phyloP scores from a whole-genome alignment of 2,888 invertebrate species.

The Diarsia dahlii region DNA sequence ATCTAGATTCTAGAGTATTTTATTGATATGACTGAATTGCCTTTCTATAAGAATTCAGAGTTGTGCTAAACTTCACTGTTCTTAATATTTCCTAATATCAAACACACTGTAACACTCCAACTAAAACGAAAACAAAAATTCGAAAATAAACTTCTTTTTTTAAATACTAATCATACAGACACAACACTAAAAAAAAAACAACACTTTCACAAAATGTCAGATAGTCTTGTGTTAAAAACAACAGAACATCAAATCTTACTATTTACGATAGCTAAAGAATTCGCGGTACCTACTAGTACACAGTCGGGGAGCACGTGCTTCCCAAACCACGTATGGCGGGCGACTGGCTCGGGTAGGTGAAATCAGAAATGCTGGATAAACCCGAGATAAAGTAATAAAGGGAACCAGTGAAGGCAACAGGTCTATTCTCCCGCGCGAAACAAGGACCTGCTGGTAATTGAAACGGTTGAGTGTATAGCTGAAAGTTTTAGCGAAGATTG shows the following conservation, averaged over 20 bases:
- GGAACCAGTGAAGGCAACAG: conserved; percentile 72
- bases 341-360: conserved; percentile 30
- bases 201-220: background rate
- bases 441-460: conserved; percentile 27
- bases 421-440: conserved; percentile 64
- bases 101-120: background rate
- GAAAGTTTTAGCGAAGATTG: conserved; percentile 6
- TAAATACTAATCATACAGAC: background rate
- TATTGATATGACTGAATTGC: background rate
- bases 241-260: background rate
- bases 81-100: background rate
- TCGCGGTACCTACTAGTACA: conserved; percentile 24
- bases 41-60: background rate
- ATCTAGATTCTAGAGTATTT: background rate
- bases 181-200: background rate
- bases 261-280: conserved; percentile 34
- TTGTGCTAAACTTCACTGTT: background rate
- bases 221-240: background rate
- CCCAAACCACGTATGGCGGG: conserved; percentile 12
- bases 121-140: background rate
- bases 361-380: conserved; percentile 25
- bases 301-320: conserved; percentile 29
- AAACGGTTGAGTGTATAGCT: conserved; percentile 7
- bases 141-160: background rate
- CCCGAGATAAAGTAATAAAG: conserved; percentile 49